Evolutionary conservation across 2,888 invertebrate species (phyloP).

Genomic region (Noctua janthe): DNA sequence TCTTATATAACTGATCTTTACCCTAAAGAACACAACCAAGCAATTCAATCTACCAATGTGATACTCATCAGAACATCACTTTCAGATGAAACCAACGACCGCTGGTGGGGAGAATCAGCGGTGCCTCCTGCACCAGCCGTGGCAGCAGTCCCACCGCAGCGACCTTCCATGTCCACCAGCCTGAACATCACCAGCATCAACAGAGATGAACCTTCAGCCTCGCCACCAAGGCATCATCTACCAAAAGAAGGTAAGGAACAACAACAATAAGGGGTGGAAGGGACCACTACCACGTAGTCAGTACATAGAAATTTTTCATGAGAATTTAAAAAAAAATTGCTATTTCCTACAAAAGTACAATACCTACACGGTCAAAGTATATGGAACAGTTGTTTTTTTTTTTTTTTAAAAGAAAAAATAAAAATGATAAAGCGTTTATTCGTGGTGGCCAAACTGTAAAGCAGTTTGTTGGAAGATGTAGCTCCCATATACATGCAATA

Average conservation of each 20-base stretch:
- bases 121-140: slow-evolving; percentile 88
- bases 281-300: no score
- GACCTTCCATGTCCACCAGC: slow-evolving; percentile 81
- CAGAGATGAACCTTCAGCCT: slow-evolving; percentile 79
- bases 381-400: no score
- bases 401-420: no score
- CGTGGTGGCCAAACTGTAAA: no score
- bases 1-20: background rate
- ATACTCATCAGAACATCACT: slow-evolving; percentile 20
- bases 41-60: background rate
- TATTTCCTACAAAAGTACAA: no score
- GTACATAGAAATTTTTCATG: no score
- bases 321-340: no score
- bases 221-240: slow-evolving; percentile 82
- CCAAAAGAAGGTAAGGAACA: slow-evolving; percentile 77
- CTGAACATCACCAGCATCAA: slow-evolving; percentile 78
- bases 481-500: no score
- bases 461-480: no score
- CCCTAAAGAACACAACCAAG: background rate
- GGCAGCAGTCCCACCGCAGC: slow-evolving; percentile 86
- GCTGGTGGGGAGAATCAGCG: slow-evolving; percentile 88
- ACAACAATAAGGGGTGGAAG: background rate
- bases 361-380: no score
- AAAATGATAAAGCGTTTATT: no score
- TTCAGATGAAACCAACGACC: slow-evolving; percentile 85